Percentiles rank a stretch among this genome's conserved stretches.
Conservation (phyloP, 1,140 invertebrate species). For the Stegodyphus dumicola region DNA sequence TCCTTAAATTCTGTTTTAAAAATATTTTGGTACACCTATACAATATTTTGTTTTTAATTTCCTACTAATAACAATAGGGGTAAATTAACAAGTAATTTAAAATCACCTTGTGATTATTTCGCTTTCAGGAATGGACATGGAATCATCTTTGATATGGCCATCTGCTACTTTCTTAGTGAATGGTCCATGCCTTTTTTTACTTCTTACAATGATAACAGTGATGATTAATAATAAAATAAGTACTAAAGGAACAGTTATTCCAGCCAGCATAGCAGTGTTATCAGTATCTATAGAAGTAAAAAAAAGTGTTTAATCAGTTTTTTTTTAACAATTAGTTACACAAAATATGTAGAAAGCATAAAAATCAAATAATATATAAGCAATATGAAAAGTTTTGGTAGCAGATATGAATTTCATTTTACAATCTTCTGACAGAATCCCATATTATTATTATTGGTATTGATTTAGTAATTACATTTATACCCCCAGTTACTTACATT, state of each 20-base stretch:
- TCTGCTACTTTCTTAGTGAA: constrained; percentile 50
- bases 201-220: constrained; percentile 66
- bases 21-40: not conserved
- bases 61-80: not conserved
- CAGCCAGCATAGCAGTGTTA: constrained; percentile 83
- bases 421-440: too few relatives aligned
- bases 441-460: too few relatives aligned
- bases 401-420: too few relatives aligned
- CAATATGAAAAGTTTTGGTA: too few relatives aligned
- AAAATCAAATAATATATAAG: too few relatives aligned
- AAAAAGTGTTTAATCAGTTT: too few relatives aligned
- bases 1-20: not conserved
- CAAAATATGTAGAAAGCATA: too few relatives aligned
- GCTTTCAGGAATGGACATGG: constrained; percentile 63
- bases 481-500: too few relatives aligned
- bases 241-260: constrained; percentile 77
- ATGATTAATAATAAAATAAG: constrained; percentile 74
- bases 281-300: constrained; percentile 75
- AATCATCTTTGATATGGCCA: constrained; percentile 62
- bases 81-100: not conserved
- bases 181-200: constrained; percentile 69
- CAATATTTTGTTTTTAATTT: not conserved
- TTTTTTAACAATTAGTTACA: too few relatives aligned
- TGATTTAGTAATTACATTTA: too few relatives aligned
- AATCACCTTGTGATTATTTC: constrained; percentile 61